Evolutionary conservation across 2,888 invertebrate species (phyloP).

Genomic region (Bombylius major): DNA sequence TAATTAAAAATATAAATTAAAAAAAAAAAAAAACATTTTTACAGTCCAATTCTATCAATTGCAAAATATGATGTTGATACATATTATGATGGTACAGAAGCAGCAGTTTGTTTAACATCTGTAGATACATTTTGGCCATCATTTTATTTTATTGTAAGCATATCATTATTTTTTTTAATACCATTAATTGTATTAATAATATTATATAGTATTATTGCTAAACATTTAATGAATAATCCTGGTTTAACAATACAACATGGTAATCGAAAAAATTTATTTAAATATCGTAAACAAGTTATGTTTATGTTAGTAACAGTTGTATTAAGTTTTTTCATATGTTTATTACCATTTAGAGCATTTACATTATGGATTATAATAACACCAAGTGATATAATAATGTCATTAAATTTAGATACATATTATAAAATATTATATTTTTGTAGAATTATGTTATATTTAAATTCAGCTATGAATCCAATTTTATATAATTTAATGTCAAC

Average conservation of each 20-base stretch:
- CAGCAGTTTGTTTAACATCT: constrained; percentile 69
- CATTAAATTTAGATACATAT: constrained; percentile 67
- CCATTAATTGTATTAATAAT: constrained; percentile 69
- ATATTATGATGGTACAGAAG: constrained; percentile 54
- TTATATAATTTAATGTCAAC: constrained; percentile 86
- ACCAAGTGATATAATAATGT: constrained; percentile 51
- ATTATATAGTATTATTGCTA: constrained; percentile 74
- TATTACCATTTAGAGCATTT: constrained; percentile 78
- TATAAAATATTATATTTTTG: constrained; percentile 75
- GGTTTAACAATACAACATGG: constrained; percentile 24
- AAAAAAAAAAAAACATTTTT: too few species aligned
- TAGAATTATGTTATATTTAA: constrained; percentile 76
- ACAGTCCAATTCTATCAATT: constrained; percentile 74
- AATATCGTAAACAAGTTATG: constrained; percentile 70
- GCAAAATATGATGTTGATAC: constrained; percentile 60
- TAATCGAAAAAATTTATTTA: constrained; percentile 43
- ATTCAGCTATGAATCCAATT: constrained; percentile 84
- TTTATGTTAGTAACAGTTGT: constrained; percentile 84
- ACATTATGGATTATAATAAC: constrained; percentile 77
- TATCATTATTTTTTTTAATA: constrained; percentile 71
- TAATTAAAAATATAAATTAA: too few species aligned
- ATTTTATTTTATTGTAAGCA: constrained; percentile 66
- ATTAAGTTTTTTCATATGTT: constrained; percentile 77
- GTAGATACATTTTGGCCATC: constrained; percentile 67
- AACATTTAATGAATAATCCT: constrained; percentile 70